phyloP scores from a whole-genome alignment of 2,888 invertebrate genomes.

The Mesorhabditis spiculigera region DNA sequence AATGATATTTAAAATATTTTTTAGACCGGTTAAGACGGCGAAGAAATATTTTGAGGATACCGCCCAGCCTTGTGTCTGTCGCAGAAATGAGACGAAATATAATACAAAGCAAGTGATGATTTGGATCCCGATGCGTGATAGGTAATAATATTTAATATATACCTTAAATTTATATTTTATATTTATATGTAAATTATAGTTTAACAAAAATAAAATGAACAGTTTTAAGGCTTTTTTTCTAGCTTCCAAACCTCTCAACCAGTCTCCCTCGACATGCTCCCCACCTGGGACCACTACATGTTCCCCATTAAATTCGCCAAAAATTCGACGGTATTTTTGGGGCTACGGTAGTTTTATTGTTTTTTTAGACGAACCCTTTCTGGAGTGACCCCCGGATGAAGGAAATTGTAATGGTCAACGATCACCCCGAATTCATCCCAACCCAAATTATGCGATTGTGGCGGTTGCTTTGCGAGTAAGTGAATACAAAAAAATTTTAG shows the following conservation, averaged over 20 bases:
- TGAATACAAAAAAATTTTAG: too few species aligned
- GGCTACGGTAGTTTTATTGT: neutral
- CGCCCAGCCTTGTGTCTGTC: neutral
- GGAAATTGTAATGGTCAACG: neutral
- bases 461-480: neutral
- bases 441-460: neutral
- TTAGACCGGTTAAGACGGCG: too few species aligned
- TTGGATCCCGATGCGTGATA: neutral
- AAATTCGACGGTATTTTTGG: neutral
- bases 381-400: neutral
- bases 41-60: too few species aligned
- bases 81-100: neutral
- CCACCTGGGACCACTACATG: constrained; percentile 2
- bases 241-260: neutral
- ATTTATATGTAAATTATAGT: too few species aligned
- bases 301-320: neutral
- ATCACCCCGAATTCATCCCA: constrained; percentile 4
- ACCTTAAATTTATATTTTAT: too few species aligned
- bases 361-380: neutral
- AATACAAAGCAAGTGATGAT: neutral
- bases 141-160: neutral
- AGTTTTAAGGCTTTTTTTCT: neutral
- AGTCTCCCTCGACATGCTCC: neutral
- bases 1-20: too few species aligned
- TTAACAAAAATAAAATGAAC: too few species aligned